phyloP scores from a whole-genome alignment of 2,888 invertebrate species.

The Acleris literana region DNA sequence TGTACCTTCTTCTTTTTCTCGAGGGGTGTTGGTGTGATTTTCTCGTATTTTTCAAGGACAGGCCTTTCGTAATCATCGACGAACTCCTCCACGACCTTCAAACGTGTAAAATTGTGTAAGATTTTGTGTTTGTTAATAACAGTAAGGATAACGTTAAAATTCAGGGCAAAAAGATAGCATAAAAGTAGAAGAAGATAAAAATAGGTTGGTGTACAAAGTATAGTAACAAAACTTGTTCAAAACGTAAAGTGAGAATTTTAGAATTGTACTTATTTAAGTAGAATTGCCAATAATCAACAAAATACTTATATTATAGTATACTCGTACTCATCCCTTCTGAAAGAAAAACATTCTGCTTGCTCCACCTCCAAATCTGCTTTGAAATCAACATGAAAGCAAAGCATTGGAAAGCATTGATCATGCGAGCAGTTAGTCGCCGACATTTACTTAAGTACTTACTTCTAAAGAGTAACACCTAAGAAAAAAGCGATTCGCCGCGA shows the following conservation, averaged over 20 bases:
- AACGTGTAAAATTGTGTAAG: slow-evolving; percentile 43
- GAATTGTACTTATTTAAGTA: background rate
- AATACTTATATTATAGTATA: background rate
- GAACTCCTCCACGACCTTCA: slow-evolving; percentile 76
- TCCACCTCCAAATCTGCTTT: slow-evolving; percentile 37
- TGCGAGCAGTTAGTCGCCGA: slow-evolving; percentile 50
- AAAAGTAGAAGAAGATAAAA: background rate
- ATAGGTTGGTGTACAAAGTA: slow-evolving; percentile 5
- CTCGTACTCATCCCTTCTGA: slow-evolving; percentile 5
- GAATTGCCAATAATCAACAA: background rate
- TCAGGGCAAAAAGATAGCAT: background rate
- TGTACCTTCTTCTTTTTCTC: slow-evolving; percentile 82
- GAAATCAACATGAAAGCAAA: slow-evolving; percentile 53
- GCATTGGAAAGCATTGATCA: slow-evolving; percentile 53
- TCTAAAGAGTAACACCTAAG: slow-evolving; percentile 17
- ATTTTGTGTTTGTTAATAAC: slow-evolving; percentile 5
- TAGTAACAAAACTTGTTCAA: background rate
- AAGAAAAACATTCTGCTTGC: slow-evolving; percentile 21
- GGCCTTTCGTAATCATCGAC: slow-evolving; percentile 90
- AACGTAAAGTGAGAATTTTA: background rate
- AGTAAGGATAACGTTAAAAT: background rate
- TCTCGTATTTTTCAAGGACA: slow-evolving; percentile 88
- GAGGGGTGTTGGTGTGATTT: slow-evolving; percentile 77
- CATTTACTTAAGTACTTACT: slow-evolving; percentile 41
- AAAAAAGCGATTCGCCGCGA: slow-evolving; percentile 42